phyloP scores from a whole-genome alignment of 1,140 invertebrate genomes.

The Archivesica marissinica region DNA sequence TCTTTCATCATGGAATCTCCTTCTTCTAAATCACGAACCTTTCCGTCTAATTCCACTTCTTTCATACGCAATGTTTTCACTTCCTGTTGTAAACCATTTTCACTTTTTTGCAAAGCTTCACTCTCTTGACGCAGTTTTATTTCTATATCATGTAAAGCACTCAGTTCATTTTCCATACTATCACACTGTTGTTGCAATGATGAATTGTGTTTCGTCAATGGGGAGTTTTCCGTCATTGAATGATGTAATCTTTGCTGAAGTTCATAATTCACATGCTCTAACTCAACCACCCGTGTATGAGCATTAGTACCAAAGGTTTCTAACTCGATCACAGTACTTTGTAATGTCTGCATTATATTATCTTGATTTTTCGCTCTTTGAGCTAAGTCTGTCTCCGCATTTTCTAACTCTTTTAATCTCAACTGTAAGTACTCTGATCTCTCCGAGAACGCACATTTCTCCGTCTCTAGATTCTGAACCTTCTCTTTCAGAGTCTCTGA shows the following conservation, averaged over 20 bases:
- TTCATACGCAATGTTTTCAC: constrained; percentile 72
- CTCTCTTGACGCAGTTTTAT: constrained; percentile 72
- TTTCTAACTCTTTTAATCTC: constrained; percentile 77
- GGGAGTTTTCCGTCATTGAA: constrained; percentile 75
- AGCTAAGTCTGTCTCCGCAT: constrained; percentile 72
- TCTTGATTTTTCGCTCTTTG: constrained; percentile 76
- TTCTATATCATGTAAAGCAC: constrained; percentile 69
- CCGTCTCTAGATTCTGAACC: constrained; percentile 75
- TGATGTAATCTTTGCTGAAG: constrained; percentile 74
- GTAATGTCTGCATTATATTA: constrained; percentile 74
- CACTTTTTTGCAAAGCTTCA: constrained; percentile 72
- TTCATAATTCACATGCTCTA: constrained; percentile 77
- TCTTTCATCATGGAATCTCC: constrained; percentile 72
- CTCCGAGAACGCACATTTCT: constrained; percentile 73
- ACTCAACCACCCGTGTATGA: constrained; percentile 72
- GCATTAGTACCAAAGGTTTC: constrained; percentile 75
- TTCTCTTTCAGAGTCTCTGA: constrained; percentile 74
- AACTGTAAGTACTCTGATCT: constrained; percentile 76
- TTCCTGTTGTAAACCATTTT: constrained; percentile 72
- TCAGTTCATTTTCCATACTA: constrained; percentile 72
- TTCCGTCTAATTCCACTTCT: constrained; percentile 72
- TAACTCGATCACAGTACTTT: constrained; percentile 69
- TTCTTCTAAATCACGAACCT: constrained; percentile 73
- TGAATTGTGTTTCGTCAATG: constrained; percentile 70
- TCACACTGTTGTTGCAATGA: constrained; percentile 69